Percentiles rank a stretch among this genome's conserved stretches.
phyloP scores from a whole-genome alignment of 2,888 invertebrate genomes.

The Eulithis testata region DNA sequence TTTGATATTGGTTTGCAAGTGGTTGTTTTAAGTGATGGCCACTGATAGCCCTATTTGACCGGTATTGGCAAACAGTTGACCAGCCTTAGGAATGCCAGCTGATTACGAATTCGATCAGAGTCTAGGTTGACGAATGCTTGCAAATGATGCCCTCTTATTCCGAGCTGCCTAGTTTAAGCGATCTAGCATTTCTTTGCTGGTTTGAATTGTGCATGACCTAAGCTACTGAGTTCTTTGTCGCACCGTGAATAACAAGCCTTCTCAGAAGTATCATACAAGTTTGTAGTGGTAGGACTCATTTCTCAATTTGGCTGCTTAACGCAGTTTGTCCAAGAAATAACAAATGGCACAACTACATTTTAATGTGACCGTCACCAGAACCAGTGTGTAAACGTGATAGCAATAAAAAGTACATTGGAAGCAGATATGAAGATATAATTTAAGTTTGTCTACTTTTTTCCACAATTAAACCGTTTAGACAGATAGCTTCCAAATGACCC shows the following conservation, averaged over 20 bases:
- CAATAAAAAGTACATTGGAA: background rate
- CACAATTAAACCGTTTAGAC: slow-evolving; percentile 20
- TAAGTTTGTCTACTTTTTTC: slow-evolving; percentile 3
- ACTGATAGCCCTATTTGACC: slow-evolving; percentile 11
- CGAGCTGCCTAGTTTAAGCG: background rate
- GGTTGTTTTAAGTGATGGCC: background rate
- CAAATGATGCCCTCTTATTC: background rate
- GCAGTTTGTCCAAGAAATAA: no score
- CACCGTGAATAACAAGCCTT: background rate
- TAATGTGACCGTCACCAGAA: background rate
- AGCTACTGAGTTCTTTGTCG: background rate
- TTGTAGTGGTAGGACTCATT: no score
- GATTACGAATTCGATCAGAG: slow-evolving; percentile 11
- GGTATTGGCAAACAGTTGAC: slow-evolving; percentile 9
- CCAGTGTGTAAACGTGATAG: background rate
- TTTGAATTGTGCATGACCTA: background rate
- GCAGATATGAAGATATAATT: background rate
- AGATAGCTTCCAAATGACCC: slow-evolving; percentile 24
- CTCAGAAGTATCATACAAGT: background rate
- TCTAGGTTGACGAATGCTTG: slow-evolving; percentile 1
- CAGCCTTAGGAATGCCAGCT: slow-evolving; percentile 3
- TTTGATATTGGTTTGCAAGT: background rate
- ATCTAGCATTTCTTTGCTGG: background rate
- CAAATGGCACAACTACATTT: background rate
- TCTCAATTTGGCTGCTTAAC: no score